Conservation (phyloP, 2,113 vertebrate genomes). For the Dolichallabes microphthalmus region DNA sequence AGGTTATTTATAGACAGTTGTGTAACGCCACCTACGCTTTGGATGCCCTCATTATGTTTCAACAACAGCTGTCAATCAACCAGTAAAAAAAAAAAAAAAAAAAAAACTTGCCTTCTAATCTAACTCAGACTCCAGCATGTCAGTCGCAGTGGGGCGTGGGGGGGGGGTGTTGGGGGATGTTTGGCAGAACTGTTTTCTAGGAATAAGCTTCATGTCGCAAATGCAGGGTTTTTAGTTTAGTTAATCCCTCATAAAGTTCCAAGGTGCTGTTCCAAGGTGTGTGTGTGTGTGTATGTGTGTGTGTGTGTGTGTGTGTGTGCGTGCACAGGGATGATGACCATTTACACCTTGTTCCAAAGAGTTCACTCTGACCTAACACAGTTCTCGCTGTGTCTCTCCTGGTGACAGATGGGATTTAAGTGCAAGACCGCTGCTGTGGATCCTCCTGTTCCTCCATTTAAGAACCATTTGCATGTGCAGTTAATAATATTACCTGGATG, state of each 20-base stretch:
- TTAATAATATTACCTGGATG: background rate
- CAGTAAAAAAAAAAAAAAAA: background rate
- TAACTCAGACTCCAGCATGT: background rate
- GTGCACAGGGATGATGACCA: background rate
- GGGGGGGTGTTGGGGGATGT: too few species aligned
- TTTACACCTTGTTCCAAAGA: background rate
- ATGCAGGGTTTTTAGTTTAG: background rate
- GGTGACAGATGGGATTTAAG: background rate
- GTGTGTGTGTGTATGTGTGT: too few species aligned
- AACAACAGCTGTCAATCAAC: background rate
- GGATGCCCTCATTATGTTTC: background rate
- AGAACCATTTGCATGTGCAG: background rate
- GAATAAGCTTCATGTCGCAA: background rate
- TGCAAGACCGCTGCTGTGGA: background rate
- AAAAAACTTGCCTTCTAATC: background rate
- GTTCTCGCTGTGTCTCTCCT: background rate
- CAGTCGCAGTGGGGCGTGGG: background rate
- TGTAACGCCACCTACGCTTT: conserved; percentile 1
- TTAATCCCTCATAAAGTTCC: background rate
- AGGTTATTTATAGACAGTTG: background rate
- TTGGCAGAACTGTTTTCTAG: background rate
- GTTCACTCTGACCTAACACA: background rate
- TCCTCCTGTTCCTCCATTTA: background rate
- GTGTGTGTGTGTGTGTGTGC: too few species aligned
- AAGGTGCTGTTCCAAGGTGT: background rate